Percentiles rank a stretch among this genome's conserved stretches.
phyloP scores from a whole-genome alignment of 1,140 invertebrate genomes.

The Hyposmocoma kahamanoa region DNA sequence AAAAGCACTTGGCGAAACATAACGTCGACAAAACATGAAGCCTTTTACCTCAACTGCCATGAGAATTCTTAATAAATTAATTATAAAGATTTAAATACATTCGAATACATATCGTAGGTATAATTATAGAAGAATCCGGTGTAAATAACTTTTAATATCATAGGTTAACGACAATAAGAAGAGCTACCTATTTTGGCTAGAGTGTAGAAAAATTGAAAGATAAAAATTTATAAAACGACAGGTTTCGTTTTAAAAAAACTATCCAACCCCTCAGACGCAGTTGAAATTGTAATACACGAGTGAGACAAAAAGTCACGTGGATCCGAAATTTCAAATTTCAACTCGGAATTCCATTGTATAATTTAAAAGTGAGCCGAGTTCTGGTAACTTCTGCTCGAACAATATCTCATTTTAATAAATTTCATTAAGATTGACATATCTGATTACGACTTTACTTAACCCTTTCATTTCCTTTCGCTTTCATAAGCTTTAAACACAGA shows the following conservation, averaged over 20 bases:
- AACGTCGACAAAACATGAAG: conserved; percentile 34
- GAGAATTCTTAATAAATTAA: conserved; percentile 17
- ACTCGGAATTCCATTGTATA: conserved; percentile 62
- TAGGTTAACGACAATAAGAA: conserved; percentile 31
- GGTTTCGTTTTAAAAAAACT: conserved; percentile 46
- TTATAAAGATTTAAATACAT: background rate
- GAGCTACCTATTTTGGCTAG: too few relatives aligned
- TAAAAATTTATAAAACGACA: conserved; percentile 53
- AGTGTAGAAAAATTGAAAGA: conserved; percentile 33
- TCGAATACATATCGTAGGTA: background rate
- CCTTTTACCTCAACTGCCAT: conserved; percentile 10
- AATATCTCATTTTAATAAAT: conserved; percentile 68
- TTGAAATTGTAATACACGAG: conserved; percentile 40
- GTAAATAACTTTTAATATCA: conserved; percentile 20
- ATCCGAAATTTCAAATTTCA: too few relatives aligned
- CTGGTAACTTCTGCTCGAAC: conserved; percentile 56
- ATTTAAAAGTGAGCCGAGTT: conserved; percentile 44
- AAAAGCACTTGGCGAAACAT: conserved; percentile 18
- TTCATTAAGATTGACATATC: conserved; percentile 69
- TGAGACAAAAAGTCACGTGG: conserved; percentile 53
- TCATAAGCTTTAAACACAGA: background rate
- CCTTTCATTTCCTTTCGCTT: conserved; percentile 32
- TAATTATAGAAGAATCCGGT: conserved; percentile 9
- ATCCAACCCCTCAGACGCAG: conserved; percentile 54
- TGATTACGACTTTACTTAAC: conserved; percentile 44